Percentiles rank a stretch among this genome's conserved stretches.
Conservation (phyloP, 30 jellyfish, hydroid and myxozoan species). For the Hydractinia echinata region DNA sequence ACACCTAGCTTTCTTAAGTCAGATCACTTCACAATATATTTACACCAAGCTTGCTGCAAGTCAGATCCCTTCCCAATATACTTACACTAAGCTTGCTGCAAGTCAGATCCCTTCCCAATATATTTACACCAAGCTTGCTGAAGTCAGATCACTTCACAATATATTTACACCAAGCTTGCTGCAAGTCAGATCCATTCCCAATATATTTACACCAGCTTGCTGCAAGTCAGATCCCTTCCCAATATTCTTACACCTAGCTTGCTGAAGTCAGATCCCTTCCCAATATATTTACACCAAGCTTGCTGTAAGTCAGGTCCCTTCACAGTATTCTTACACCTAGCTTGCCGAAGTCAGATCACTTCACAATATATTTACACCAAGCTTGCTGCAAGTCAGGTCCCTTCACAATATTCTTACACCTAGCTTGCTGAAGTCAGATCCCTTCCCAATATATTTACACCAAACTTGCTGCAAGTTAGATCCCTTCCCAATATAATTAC, state of each 20-base stretch:
- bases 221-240: background rate
- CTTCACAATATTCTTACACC: background rate
- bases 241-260: constrained; percentile 71
- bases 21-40: background rate
- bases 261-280: constrained; percentile 8
- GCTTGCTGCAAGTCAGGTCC: constrained; percentile 34
- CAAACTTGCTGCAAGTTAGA: no score
- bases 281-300: background rate
- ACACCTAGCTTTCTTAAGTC: background rate
- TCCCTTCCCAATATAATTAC: constrained; percentile 61
- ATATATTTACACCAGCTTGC: no score
- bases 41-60: background rate
- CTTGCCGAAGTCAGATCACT: no score
- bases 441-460: no score
- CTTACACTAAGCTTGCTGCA: no score
- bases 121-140: constrained; percentile 64
- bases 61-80: background rate
- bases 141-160: background rate
- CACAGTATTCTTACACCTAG: no score
- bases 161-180: background rate
- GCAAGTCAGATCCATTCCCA: background rate
- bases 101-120: constrained; percentile 26
- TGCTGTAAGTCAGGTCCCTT: background rate
- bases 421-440: background rate
- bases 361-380: constrained; percentile 66